Evolutionary conservation across 1,140 invertebrate species (phyloP), one percentile per base, ranked within the genome.

Genomic region (Rhizoglyphus robini): DNA sequence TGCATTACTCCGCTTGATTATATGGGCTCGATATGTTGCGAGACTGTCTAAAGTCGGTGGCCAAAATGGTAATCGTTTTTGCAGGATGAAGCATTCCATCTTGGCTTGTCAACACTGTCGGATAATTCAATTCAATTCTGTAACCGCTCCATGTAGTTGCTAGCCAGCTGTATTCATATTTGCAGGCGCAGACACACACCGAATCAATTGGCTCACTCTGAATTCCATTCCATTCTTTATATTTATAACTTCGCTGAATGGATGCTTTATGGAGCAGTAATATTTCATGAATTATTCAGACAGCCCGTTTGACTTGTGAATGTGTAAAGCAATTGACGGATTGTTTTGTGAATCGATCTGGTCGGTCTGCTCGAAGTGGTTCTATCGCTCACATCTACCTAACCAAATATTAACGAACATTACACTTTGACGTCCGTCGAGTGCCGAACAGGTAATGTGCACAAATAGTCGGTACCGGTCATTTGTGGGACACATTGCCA

Each of bases 61-160:
- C 20, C 51, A 32, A 54, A 11, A 8, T 23, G 23, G 51, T 54
- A 54, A 54, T 54, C 51, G 23, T 23, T 54, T 54, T 54, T 54
- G 51, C 20, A 41, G 51, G 20, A 54, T 54, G 23, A 54, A 54
- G 20, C 51, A 54, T 23, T 54, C 51, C 51, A 54, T 54, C 51
- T 54, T 54, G 51, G 51, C 51, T 54, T 54, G 51, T 54, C 51
- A 54, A 11, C 51, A 23, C 51, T 54, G 23, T 54, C 51, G 51
- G 51, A 54, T 54, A 54, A 54, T 54, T 54, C 51, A n/a, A n/a
- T n/a, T n/a, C n/a, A 54, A 54, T 54, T 54, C 23, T 54, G 51
- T 20, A 25, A 8, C 15, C 51, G 23, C 51, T 54, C 51, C 51
- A 54, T 54, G n/a, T 54, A 54, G 51, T 32, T 23, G 51, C 23